Base-by-base conservation (phyloP, 2,797 vertebrate genomes). In the Acanthurus lineatus region DNA sequence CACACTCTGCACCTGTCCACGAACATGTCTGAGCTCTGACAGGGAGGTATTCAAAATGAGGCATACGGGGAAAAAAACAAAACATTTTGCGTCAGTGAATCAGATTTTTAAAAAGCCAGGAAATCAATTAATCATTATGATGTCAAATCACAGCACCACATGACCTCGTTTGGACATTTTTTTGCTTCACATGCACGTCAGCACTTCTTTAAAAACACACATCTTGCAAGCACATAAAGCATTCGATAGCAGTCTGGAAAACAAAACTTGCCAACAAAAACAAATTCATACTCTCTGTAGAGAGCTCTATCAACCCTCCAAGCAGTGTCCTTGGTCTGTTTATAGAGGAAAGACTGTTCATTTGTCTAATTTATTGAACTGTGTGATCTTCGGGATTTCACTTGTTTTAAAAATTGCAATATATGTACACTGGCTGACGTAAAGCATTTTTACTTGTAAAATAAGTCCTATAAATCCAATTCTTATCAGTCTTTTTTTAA, bases 81-180 rank as follows among this genome's bases (percentile, higher is more conserved):
- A 68, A 28, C 53, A 71, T 77, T 35, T 67, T 81, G 49, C 65
- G 60, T 88, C 88, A 88, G 59, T 79, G 57, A 69, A 59, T 76
- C 38, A 40, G 51, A 72, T 53, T 66, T 32, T 12, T 22, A 67
- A 73, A 83, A 69, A 38, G 40, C 22, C 59, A 76, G 65, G 61
- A 80, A 82, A 83, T 72, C 3, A 77, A 89, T 82, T 74, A 9
- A 84, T 85, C 79, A 84, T 73, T 35, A 65, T 84, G 40, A 89
- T 47, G 61, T 86, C 77, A 85, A 83, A 75, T 85, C 77, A 79
- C 57, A 75, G 57, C 71, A 85, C 38, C 20, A 38, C 80, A 81
- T 56, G 71, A 71, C 32, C 35, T 44, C 11, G 1, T 12, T 68
- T 58, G 15, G 76, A 83, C 7, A 69, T 22, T 72, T 54, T 66